Percentiles rank a stretch among this genome's conserved stretches.
These are phyloP conservation scores for Adelges cooleyi DNA, from an alignment of 1,140 invertebrate genomes.

Conservation along the genomic window DNA sequence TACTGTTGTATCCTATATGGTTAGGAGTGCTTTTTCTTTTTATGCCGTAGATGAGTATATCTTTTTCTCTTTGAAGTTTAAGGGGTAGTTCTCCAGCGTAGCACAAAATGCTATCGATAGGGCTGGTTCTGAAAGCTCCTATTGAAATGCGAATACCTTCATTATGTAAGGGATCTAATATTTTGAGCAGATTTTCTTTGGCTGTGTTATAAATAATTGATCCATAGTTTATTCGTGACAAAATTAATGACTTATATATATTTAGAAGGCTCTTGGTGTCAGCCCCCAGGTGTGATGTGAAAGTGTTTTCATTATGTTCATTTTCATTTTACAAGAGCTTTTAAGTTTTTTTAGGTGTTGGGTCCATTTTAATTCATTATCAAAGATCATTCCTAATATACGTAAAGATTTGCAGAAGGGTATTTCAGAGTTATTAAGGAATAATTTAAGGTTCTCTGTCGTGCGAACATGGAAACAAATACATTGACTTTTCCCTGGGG, in stretches of 20 bases:
- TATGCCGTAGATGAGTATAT: not conserved
- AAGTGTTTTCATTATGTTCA: slow-evolving; percentile 2
- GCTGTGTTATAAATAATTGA: not conserved
- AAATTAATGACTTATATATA: not conserved
- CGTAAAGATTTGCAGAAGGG: not conserved
- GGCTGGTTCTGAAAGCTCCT: not conserved
- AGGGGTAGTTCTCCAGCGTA: not conserved
- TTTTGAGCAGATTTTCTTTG: not conserved
- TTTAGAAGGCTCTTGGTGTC: not conserved
- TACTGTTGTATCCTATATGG: not conserved
- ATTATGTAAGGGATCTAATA: not conserved
- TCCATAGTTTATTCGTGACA: not conserved
- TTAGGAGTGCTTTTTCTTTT: slow-evolving; percentile 1
- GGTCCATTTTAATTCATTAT: not conserved
- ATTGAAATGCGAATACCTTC: not conserved
- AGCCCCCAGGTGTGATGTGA: not conserved
- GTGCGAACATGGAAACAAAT: not conserved
- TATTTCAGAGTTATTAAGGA: not conserved
- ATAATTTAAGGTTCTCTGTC: not conserved
- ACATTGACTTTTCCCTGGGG: not conserved
- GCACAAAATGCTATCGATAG: not conserved
- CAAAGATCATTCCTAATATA: not conserved
- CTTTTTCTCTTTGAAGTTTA: not conserved
- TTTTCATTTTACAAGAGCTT: not conserved
- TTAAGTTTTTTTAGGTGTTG: not conserved